A percentile compares a stretch with the other conserved stretches of the same genome.
Evolutionary conservation across 2,113 vertebrate genomes (phyloP).

Genomic region (Dicentrarchus labrax): DNA sequence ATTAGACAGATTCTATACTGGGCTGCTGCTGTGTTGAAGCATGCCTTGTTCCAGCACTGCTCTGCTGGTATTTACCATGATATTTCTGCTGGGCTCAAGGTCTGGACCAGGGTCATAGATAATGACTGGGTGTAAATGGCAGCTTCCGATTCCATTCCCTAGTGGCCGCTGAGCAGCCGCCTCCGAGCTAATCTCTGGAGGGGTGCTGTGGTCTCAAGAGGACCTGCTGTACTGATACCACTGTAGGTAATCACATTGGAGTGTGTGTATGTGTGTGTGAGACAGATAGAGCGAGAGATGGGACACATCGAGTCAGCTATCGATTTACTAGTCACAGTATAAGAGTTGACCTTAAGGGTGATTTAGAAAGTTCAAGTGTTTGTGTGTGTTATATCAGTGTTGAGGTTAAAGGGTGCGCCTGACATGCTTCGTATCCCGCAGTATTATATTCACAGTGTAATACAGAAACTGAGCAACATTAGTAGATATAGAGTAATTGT

Average conservation of each 20-base stretch:
- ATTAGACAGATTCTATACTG: background rate
- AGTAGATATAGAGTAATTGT: background rate
- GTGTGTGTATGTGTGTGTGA: constrained; percentile 14
- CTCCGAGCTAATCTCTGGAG: constrained; percentile 55
- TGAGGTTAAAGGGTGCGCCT: background rate
- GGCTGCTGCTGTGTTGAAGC: constrained; percentile 2
- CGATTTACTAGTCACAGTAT: constrained; percentile 44
- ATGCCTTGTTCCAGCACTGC: background rate
- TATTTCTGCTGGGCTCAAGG: constrained; percentile 71
- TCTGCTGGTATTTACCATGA: constrained; percentile 70
- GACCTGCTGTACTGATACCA: constrained; percentile 18
- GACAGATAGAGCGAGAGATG: background rate
- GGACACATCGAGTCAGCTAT: constrained; percentile 42
- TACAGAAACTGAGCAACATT: background rate
- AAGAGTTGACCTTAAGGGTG: constrained; percentile 51
- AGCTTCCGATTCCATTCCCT: constrained; percentile 57
- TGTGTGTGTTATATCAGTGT: background rate
- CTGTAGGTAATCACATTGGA: constrained; percentile 29
- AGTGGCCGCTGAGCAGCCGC: constrained; percentile 23
- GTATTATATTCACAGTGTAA: background rate
- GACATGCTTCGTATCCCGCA: background rate
- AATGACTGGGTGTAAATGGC: constrained; percentile 80
- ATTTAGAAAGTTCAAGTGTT: constrained; percentile 32
- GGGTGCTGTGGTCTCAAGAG: constrained; percentile 49
- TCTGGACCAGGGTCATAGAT: constrained; percentile 54